Base-by-base conservation (phyloP, 2,113 vertebrate species). In the Sander lucioperca region DNA sequence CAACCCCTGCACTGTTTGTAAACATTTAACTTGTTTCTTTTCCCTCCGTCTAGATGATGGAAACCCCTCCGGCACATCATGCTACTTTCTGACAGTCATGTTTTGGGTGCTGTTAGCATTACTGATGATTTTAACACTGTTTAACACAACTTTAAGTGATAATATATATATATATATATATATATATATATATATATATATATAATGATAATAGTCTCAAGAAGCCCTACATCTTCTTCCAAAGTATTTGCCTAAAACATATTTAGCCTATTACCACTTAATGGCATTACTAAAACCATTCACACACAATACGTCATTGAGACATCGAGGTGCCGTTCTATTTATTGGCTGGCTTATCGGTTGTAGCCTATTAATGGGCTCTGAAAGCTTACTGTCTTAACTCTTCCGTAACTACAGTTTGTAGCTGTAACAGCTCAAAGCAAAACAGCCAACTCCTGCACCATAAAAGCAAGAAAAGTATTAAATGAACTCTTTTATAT, bases 1-100 rank as follows among this genome's bases (percentile, higher is more conserved):
- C 77, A 88, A 92, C 93, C 21, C 1, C 45, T 9, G 21, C 53
- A 65, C 85, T 92, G 90, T 93, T 94, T 87, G 87, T 88, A 93
- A 89, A 94, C 84, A 93, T 16, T 21, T 71, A 36, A 47, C 58
- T 58, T 0, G 12, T 7, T 63, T 59, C 62, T 72, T 74, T 72
- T 56, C 33, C 10, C 39, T 10, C 39, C 27, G 50, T 59, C 73
- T 2, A 0, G 23, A 33, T 21, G 50, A 76, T 4, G 62, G 51
- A 80, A 87, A 64, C 68, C 70, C 63, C 70, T 82, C 65, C n/a
- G 21, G 87, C 85, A 45, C 61, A 33, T 72, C 18, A 4, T 9
- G 78, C 61, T 50, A 0, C 75, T 72, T 68, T 53, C 80, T 58
- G 54, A 75, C 71, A 54, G 47, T 66, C 61, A 30, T 53, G 68